phyloP scores from a whole-genome alignment of 2,113 vertebrate species.

The Pyxicephalus adspersus region DNA sequence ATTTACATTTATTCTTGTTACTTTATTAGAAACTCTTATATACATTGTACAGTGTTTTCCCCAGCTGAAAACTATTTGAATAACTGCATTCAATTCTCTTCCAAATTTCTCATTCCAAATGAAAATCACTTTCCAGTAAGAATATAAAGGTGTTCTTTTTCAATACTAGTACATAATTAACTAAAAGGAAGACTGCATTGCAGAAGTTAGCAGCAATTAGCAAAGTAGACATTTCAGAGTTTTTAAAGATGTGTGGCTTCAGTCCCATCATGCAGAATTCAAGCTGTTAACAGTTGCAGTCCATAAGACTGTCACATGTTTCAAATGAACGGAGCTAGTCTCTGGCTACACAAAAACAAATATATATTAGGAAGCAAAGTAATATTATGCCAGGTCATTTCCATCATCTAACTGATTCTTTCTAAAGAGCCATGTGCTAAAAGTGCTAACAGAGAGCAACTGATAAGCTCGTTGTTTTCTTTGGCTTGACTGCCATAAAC shows the following conservation, averaged over 20 bases:
- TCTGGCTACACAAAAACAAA: no score
- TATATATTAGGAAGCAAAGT: no score
- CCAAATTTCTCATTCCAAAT: constrained; percentile 7
- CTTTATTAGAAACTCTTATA: constrained; percentile 74
- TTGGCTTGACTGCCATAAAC: no score
- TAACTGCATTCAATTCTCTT: constrained; percentile 35
- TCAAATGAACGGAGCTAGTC: no score
- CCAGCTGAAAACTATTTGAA: constrained; percentile 59
- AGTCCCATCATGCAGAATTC: neutral
- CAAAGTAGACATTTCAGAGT: no score
- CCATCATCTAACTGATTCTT: no score
- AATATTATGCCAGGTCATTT: no score
- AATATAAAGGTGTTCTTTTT: neutral
- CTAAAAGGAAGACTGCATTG: no score
- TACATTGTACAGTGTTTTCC: constrained; percentile 60
- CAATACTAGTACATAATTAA: neutral
- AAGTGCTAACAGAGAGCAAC: no score
- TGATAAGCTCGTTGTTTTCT: no score
- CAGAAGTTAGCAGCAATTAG: constrained; percentile 2
- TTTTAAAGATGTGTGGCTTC: no score
- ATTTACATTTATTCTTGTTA: constrained; percentile 59
- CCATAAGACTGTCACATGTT: neutral
- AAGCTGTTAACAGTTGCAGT: neutral
- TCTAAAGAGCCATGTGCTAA: no score
- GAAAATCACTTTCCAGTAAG: constrained; percentile 7